Conservation (phyloP, 2,113 vertebrate species). For the Corvus moneduloides region DNA sequence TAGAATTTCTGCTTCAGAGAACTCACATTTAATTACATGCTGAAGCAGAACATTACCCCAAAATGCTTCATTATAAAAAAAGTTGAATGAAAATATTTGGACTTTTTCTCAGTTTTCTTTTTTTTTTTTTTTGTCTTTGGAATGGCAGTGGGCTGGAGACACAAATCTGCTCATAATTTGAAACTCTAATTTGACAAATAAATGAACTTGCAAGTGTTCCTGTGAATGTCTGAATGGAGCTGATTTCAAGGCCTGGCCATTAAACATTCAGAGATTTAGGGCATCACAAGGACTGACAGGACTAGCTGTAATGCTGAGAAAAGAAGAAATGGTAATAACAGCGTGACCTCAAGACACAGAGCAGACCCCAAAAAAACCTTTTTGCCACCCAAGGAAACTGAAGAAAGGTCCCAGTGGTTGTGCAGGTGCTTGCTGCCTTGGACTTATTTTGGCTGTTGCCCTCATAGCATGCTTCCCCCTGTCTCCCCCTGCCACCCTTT, state of each 20-base stretch:
- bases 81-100: background rate
- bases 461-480: background rate
- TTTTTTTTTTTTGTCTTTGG: background rate
- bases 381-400: background rate
- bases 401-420: background rate
- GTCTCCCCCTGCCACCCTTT: background rate
- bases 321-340: background rate
- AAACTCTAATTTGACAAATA: background rate
- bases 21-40: background rate
- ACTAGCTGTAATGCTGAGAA: background rate
- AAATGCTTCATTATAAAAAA: background rate
- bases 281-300: background rate
- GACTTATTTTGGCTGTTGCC: background rate
- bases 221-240: background rate
- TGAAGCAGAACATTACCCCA: background rate
- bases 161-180: background rate
- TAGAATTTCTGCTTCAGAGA: slow-evolving; percentile 1
- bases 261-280: background rate
- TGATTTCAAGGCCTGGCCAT: background rate
- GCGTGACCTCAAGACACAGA: background rate
- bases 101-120: background rate
- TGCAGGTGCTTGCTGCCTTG: background rate
- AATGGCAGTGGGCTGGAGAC: background rate
- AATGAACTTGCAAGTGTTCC: background rate
- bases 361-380: background rate